phyloP scores from a whole-genome alignment of 2,888 invertebrate genomes.

The Meandrusa payeni region DNA sequence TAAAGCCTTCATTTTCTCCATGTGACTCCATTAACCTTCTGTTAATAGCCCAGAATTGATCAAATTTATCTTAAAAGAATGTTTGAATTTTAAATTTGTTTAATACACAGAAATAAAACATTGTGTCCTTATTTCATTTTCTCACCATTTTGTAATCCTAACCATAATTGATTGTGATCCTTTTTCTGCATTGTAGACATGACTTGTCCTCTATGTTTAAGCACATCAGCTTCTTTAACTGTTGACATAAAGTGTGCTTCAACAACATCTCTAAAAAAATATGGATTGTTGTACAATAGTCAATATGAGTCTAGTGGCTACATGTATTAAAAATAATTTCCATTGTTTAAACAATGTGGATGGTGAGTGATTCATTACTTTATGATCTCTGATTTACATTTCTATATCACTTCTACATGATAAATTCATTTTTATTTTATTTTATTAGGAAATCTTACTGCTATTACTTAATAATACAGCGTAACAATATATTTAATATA shows the following conservation, averaged over 20 bases:
- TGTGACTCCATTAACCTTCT: slow-evolving; percentile 95
- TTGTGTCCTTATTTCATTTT: not conserved
- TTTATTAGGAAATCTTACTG: no score
- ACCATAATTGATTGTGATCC: slow-evolving; percentile 98
- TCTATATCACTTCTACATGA: no score
- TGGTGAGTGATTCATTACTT: no score
- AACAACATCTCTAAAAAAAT: slow-evolving; percentile 86
- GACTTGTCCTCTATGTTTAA: slow-evolving; percentile 95
- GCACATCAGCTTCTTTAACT: slow-evolving; percentile 98
- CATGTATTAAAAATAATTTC: no score
- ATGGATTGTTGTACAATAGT: no score
- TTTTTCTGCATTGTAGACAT: slow-evolving; percentile 96
- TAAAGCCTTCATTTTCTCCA: slow-evolving; percentile 90
- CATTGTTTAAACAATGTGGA: no score
- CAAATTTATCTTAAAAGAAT: slow-evolving; percentile 92
- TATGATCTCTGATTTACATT: no score
- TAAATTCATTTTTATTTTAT: no score
- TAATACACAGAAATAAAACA: not conserved
- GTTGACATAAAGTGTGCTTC: slow-evolving; percentile 97
- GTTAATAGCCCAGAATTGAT: slow-evolving; percentile 99
- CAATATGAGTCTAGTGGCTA: no score
- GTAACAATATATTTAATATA: no score
- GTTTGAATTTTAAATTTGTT: not conserved
- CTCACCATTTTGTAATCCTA: slow-evolving; percentile 94
- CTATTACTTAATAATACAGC: no score